Evolutionary conservation across 2,113 vertebrate genomes (phyloP), one percentile per base, ranked within the genome.

Genomic region (Hydropotes inermis): DNA sequence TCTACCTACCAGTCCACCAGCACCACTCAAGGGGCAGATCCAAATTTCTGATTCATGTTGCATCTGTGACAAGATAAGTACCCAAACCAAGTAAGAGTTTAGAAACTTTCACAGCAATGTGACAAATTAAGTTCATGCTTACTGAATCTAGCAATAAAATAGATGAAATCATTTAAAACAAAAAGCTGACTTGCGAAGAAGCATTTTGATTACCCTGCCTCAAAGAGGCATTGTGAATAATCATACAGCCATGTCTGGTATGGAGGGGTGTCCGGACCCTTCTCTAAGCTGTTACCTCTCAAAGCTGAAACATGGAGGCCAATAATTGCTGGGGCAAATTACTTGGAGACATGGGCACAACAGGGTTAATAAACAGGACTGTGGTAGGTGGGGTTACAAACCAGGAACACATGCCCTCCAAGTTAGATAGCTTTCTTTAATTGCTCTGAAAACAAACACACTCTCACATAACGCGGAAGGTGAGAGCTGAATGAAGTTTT

Each of bases 401-500:
- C 60, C 79, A 94, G 95, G 96, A 98, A 97, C 94, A 94, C 58
- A 87, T 89, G 96, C 47, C 55, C 88, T 94, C 64, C 61, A 33
- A 96, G 79, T 96, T 52, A 95, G 70, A 87, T 93, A 91, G 91
- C 43, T 96, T 93, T 87, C 88, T 96, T 97, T 97, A 97, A 97
- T 97, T 97, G 87, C 97, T 52, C 78, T 76, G 87, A 95, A 93
- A 79, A 93, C 93, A 97, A 74, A 93, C 85, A 92, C 57, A 1
- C 87, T 70, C 95, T 95, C 97, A 95, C 83, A 36, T 70, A 92
- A 81, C 89, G 45, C 55, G 12, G 95, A 98, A 98, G 98, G 98
- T 98, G 98, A 96, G 91, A 97, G 97, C 96, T 84, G 94, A 92
- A 97, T 86, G 92, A 97, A 97, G 97, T 97, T 97, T 96, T 93